Evolutionary conservation across 2,888 invertebrate genomes (phyloP).

Genomic region (Aphelenchoides bicaudatus): DNA sequence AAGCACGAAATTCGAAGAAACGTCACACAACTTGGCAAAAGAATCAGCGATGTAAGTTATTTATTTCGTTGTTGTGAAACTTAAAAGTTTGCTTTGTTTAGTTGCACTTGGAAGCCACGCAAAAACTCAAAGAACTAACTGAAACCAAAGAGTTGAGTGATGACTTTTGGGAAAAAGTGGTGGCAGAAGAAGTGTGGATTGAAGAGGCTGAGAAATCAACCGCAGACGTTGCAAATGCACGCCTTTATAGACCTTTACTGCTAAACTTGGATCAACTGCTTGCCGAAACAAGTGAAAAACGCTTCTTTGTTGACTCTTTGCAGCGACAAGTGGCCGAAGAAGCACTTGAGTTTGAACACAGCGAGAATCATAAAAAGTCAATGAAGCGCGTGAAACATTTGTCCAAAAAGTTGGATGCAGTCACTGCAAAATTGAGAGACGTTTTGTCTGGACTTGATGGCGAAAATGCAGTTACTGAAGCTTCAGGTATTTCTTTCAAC

Average conservation of each 20-base stretch:
- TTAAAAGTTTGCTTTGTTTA: background rate
- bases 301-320: background rate
- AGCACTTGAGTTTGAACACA: constrained; percentile 1
- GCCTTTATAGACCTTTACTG: constrained; percentile 29
- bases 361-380: constrained; percentile 2
- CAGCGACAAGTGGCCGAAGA: constrained; percentile 25
- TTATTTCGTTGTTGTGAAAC: background rate
- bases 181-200: constrained; percentile 3
- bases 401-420: constrained; percentile 13
- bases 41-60: constrained; percentile 43
- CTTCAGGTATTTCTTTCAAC: too few species aligned
- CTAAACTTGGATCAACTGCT: constrained; percentile 29
- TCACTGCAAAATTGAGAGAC: background rate
- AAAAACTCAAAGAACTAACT: constrained; percentile 11
- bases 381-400: constrained; percentile 15
- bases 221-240: background rate
- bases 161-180: constrained; percentile 14
- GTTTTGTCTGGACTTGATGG: constrained; percentile 22
- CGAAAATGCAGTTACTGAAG: constrained; percentile 30
- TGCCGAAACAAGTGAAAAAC: constrained; percentile 19
- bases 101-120: constrained; percentile 6
- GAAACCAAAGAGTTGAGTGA: constrained; percentile 3
- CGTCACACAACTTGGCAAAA: constrained; percentile 49
- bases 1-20: constrained; percentile 49
- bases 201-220: constrained; percentile 6